Conservation (phyloP, 2,797 vertebrate genomes). For the Phataginus tetradactyla region DNA sequence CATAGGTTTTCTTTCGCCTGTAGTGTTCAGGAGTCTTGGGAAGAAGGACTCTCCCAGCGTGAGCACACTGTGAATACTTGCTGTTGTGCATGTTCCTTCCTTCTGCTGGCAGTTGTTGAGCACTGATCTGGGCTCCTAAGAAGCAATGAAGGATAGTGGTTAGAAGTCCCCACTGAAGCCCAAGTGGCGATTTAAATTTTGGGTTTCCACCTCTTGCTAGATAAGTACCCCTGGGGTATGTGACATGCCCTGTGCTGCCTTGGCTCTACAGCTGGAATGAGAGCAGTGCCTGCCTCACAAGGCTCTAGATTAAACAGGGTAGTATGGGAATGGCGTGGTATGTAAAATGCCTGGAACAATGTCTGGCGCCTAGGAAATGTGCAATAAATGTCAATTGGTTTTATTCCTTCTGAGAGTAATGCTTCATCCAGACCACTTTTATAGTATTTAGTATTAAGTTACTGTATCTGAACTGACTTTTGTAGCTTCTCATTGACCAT, state of each 20-base stretch:
- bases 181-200: slow-evolving; percentile 19
- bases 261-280: background rate
- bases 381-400: background rate
- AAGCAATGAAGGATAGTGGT: background rate
- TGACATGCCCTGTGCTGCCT: background rate
- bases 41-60: slow-evolving; percentile 5
- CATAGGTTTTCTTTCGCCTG: slow-evolving; percentile 8
- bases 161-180: background rate
- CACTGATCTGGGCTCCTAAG: background rate
- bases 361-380: background rate
- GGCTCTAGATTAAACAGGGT: background rate
- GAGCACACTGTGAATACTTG: slow-evolving; percentile 27
- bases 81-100: background rate
- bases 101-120: background rate
- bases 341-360: slow-evolving; percentile 14
- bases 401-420: slow-evolving; percentile 53
- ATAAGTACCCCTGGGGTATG: background rate
- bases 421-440: background rate
- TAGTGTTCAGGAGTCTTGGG: slow-evolving; percentile 23
- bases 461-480: slow-evolving; percentile 5
- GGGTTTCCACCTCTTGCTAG: background rate
- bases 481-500: background rate
- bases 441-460: background rate
- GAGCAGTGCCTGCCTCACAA: background rate
- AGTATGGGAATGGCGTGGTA: background rate